Percentiles rank a stretch among this genome's conserved stretches.
phyloP scores from a whole-genome alignment of 2,797 vertebrate species.

The Lophius americanus region DNA sequence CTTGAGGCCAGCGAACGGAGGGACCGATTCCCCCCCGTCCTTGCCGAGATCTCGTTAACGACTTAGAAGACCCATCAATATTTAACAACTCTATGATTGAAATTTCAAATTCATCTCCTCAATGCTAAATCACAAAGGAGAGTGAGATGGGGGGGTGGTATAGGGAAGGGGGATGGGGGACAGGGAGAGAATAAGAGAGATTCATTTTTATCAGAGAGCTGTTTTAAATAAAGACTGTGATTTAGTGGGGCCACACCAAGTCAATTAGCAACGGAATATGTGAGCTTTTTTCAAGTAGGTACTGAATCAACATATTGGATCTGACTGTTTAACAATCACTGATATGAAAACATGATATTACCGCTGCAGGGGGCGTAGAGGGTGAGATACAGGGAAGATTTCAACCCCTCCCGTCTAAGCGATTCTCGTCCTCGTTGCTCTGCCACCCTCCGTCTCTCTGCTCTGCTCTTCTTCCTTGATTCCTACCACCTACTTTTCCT shows the following conservation, averaged over 20 bases:
- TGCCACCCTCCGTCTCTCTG: constrained; percentile 16
- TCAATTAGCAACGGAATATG: constrained; percentile 75
- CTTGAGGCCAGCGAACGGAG: constrained; percentile 41
- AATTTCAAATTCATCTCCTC: constrained; percentile 82
- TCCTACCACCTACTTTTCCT: constrained; percentile 48
- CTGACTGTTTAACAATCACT: constrained; percentile 65
- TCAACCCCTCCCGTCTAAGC: constrained; percentile 29
- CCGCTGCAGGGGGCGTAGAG: constrained; percentile 9
- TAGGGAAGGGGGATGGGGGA: constrained; percentile 12
- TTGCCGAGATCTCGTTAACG: constrained; percentile 77
- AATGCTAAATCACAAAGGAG: constrained; percentile 79
- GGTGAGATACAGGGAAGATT: constrained; percentile 49
- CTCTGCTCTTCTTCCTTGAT: constrained; percentile 37
- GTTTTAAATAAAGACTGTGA: constrained; percentile 74
- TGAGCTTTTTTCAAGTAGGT: constrained; percentile 60
- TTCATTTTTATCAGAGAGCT: constrained; percentile 64
- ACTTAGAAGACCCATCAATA: constrained; percentile 81
- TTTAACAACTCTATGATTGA: constrained; percentile 82
- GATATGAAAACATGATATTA: constrained; percentile 69
- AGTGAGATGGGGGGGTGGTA: constrained; percentile 44
- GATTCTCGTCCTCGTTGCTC: constrained; percentile 30
- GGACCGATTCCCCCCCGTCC: constrained; percentile 60
- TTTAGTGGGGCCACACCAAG: constrained; percentile 74
- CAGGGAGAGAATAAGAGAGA: constrained; percentile 31
- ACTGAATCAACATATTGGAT: constrained; percentile 72